Conservation (phyloP, 2,113 vertebrate genomes). For the Stictonetta naevosa region DNA sequence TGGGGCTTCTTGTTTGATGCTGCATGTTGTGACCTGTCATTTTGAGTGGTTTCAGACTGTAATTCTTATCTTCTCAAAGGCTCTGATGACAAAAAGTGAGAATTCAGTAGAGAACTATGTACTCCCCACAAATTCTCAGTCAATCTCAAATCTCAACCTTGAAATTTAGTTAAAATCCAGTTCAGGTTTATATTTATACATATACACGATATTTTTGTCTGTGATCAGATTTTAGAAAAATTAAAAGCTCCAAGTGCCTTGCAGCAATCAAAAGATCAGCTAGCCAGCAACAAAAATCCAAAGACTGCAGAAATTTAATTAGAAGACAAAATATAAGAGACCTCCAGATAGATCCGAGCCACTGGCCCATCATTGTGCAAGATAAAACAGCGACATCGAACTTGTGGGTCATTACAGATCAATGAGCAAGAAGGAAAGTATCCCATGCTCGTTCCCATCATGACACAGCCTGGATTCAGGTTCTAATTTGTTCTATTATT, state of each 20-base stretch:
- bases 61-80: constrained; percentile 28
- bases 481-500: not conserved
- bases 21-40: not conserved
- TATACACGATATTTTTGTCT: not conserved
- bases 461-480: not conserved
- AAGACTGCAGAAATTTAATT: not conserved
- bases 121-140: not conserved
- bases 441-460: not conserved
- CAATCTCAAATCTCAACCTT: not conserved
- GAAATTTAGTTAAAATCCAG: not conserved
- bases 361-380: not conserved
- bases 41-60: constrained; percentile 6
- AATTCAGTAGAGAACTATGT: not conserved
- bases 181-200: not conserved
- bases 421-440: not conserved
- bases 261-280: not conserved
- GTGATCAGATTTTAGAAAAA: not conserved
- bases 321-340: not conserved
- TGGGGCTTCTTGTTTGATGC: not conserved
- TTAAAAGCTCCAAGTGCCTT: not conserved
- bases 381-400: accelerated
- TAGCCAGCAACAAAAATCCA: not conserved
- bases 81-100: constrained; percentile 4
- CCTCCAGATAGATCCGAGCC: not conserved
- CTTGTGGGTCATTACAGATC: not conserved